Evolutionary conservation across 2,888 invertebrate genomes (phyloP), one percentile per base, ranked within the genome.

Genomic region (Troilus luridus): DNA sequence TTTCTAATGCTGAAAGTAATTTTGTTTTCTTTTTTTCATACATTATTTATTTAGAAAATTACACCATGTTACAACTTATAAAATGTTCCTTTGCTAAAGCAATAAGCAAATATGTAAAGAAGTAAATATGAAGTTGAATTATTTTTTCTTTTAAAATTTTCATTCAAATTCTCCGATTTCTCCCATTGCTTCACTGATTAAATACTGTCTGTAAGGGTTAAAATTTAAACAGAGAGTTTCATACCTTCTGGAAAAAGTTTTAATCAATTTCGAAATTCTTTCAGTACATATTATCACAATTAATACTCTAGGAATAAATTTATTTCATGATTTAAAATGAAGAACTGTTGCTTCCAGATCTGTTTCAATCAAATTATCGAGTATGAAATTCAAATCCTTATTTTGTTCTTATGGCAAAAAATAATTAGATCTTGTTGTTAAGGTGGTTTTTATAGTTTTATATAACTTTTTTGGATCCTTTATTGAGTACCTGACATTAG

Each of bases 1-100:
- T 81, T 41, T 92, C 92, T 14, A 92, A 90, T 54, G 90, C 92
- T 41, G 92, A 92, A 92, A 93, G 91, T 92, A 91, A 85, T 3
- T 64, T 41, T 77, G 1, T 77, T 67, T 41, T 77, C 41, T 27
- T 14, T n/a, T 6, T 3, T 14, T 14, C 24, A 14, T n/a, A 64
- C 11, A 27, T 27, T 67, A 27, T 41, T 41, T 41, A 41, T 41
- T 41, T 41, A 41, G 41, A 41, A 41, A 41, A 41, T 41, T 41
- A 41, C 41, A 41, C 41, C 41, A 41, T 5, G 41, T 41, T 41
- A 41, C 41, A 41, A 41, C 41, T 41, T 41, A 41, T 41, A 41
- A 41, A 41, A 41, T 41, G 41, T 41, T 41, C 5, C 41, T 41
- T 41, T 41, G 41, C 41, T 41, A 41, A 41, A 3, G 41, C 41